Evolutionary conservation across 2,888 invertebrate genomes (phyloP), one percentile per base, ranked within the genome.

Genomic region (Physocephala rufipes): DNA sequence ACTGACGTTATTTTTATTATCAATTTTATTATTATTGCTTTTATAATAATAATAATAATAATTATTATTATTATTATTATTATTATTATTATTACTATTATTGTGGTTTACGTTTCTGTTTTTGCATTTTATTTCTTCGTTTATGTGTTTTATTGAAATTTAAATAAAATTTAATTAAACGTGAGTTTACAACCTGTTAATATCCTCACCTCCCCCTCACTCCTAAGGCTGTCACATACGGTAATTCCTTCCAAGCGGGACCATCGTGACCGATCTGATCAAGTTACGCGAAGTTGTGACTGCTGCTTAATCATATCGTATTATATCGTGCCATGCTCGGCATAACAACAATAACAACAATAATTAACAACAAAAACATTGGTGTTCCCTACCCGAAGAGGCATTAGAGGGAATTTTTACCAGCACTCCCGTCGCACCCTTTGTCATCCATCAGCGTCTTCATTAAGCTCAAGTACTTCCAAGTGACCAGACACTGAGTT

Each of bases 231-330:
- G 59, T 16, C n/a, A 30, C 12, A 19, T 13, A 12, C 36, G n/a
- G 61, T 61, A 15, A 30, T 7, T 9, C 43, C 63, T 21, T 55
- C 62, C 53, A 53, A 28, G 30, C 21, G 19, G 5, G 61, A 45
- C 36, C 61, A 59, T 59, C 67, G 61, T 61, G 67, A 67, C 67
- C 43, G 62, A 61, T 68, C 62, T 30, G 62, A 68, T 68, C 68
- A 62, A 62, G 36, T 68, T 68, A 36, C 68, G 36, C 4, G 9
- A 36, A 36, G 36, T 7, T 36, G 36, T 61, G 45, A 47, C 47
- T 47, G 47, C 47, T 47, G 47, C 63, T 47, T 47, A 15, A 63
- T 47, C 26, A 45, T 63, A 49, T 30, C 36, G 13, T 19, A 47
- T 30, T 15, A 26, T 26, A 30, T 47, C 19, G 9, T 36, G 36